These are phyloP conservation scores for Poecilobothrus nobilitatus DNA, from an alignment of 2,888 invertebrate genomes.

Conservation along the genomic window DNA sequence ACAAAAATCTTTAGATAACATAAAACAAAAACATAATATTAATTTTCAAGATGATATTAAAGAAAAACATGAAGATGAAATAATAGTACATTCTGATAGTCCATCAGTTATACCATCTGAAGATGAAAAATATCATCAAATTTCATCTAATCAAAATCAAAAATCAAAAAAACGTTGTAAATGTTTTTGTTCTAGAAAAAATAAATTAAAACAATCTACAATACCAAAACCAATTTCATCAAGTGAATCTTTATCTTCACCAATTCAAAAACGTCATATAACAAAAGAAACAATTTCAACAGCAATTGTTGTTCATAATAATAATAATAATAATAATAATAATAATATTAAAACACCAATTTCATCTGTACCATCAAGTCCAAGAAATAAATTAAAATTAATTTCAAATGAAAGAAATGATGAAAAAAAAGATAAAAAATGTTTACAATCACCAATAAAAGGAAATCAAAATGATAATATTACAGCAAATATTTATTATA, in stretches of 20 bases:
- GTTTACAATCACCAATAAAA: not conserved
- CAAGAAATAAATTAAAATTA: no score
- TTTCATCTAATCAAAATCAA: not conserved
- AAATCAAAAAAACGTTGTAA: conserved; percentile 19
- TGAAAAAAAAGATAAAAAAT: not conserved
- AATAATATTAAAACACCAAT: no score
- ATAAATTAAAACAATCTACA: not conserved
- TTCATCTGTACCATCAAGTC: no score
- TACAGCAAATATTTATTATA: not conserved
- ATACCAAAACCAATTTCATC: not conserved
- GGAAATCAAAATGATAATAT: not conserved
- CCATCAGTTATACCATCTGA: conserved; percentile 18
- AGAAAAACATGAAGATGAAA: conserved; percentile 17
- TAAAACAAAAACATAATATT: not conserved
- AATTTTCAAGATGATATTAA: conserved; percentile 3
- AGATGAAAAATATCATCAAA: not conserved
- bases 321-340: not conserved
- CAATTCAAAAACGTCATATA: not conserved
- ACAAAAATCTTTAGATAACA: conserved; percentile 7
- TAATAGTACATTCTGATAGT: conserved; percentile 17
- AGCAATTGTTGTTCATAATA: not conserved
- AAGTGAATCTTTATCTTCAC: not conserved
- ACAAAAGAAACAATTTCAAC: not conserved
- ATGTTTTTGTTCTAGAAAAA: not conserved
- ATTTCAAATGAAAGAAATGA: not conserved